Conservation (phyloP, 2,797 vertebrate genomes). For the Triplophysa bombifrons region DNA sequence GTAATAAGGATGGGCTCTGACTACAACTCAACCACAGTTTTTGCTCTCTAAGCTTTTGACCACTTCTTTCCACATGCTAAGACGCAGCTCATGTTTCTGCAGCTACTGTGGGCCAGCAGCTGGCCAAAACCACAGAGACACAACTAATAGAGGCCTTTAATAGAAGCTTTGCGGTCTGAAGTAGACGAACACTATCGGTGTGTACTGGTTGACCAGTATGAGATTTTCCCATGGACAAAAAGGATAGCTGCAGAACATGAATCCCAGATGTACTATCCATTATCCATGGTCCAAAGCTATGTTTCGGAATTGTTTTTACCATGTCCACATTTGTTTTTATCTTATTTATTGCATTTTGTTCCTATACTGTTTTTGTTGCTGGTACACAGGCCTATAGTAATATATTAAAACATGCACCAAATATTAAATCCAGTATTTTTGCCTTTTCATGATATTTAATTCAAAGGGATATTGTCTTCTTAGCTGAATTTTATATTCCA, state of each 20-base stretch:
- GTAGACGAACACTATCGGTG: neutral
- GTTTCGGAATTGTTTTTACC: too few relatives aligned
- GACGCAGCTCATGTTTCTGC: slow-evolving; percentile 17
- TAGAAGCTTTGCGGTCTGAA: neutral
- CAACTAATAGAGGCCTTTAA: neutral
- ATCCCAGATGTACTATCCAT: neutral
- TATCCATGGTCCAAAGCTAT: neutral
- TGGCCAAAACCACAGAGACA: neutral
- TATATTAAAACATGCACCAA: too few relatives aligned
- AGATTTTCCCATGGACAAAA: neutral
- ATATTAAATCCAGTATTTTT: too few relatives aligned
- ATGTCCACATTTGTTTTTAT: too few relatives aligned
- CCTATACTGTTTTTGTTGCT: too few relatives aligned
- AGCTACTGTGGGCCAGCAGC: neutral
- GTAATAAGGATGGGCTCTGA: slow-evolving; percentile 17
- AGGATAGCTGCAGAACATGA: neutral
- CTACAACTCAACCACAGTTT: neutral
- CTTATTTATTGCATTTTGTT: too few relatives aligned
- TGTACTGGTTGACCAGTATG: neutral
- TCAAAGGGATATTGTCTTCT: too few relatives aligned
- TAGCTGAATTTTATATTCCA: too few relatives aligned
- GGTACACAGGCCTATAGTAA: too few relatives aligned
- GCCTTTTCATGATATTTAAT: too few relatives aligned
- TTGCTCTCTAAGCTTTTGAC: neutral
- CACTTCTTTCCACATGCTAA: slow-evolving; percentile 5